These are phyloP conservation scores for Phrixothrix hirtus DNA, from an alignment of 2,888 invertebrate species.

Conservation along the genomic window DNA sequence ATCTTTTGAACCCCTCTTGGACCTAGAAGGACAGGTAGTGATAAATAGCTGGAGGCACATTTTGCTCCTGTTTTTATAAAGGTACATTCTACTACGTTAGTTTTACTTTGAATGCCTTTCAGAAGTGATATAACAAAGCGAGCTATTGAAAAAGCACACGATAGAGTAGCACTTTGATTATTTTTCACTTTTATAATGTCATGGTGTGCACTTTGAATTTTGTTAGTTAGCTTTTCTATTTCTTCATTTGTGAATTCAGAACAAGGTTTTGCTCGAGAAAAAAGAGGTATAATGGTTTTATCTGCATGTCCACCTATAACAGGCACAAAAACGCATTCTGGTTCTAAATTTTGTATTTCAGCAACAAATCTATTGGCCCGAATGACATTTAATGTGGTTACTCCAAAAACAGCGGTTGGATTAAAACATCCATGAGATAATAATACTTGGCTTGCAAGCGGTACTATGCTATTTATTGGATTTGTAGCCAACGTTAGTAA, in stretches of 20 bases:
- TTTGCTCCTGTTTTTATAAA: slow-evolving; percentile 48
- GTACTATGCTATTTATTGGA: slow-evolving; percentile 72
- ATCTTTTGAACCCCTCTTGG: slow-evolving; percentile 48
- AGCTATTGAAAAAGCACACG: slow-evolving; percentile 67
- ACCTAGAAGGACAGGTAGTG: slow-evolving; percentile 50
- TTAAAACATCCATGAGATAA: slow-evolving; percentile 67
- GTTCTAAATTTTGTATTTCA: slow-evolving; percentile 64
- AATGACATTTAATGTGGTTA: slow-evolving; percentile 73
- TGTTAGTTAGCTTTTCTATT: slow-evolving; percentile 11
- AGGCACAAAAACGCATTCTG: slow-evolving; percentile 70
- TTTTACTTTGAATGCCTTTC: slow-evolving; percentile 55
- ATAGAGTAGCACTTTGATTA: slow-evolving; percentile 62
- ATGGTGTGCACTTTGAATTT: slow-evolving; percentile 64
- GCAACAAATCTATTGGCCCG: slow-evolving; percentile 78
- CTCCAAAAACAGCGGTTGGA: slow-evolving; percentile 69
- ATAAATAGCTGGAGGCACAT: slow-evolving; percentile 47
- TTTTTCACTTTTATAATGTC: slow-evolving; percentile 68
- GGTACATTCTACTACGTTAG: slow-evolving; percentile 49
- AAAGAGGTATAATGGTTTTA: slow-evolving; percentile 74
- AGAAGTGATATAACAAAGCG: slow-evolving; percentile 64
- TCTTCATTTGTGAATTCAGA: slow-evolving; percentile 44
- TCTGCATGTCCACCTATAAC: slow-evolving; percentile 78
- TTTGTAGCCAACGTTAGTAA: slow-evolving; percentile 57
- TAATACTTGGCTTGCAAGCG: slow-evolving; percentile 69
- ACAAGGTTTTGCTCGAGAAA: slow-evolving; percentile 68